Evolutionary conservation across 2,797 vertebrate species (phyloP), one percentile per base, ranked within the genome.

Genomic region (Adrianichthys oophorus): DNA sequence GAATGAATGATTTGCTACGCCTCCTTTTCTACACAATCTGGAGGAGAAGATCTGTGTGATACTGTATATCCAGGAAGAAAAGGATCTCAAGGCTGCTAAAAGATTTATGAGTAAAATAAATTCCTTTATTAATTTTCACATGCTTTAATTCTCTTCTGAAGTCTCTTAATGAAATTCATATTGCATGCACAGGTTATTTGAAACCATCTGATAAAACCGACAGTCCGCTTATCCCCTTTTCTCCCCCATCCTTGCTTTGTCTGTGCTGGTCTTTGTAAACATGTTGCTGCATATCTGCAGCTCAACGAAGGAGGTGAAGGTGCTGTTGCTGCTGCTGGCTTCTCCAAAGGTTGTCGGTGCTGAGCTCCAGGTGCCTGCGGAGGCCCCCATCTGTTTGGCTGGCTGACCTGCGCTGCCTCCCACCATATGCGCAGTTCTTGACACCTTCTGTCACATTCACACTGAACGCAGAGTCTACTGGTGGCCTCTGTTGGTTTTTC

Each of bases 391-490:
- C 84, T 79, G 78, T 82, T 83, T 83, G 83, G 77, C 82, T 69
- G 74, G 61, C 82, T 89, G 90, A 90, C 89, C 90, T 68, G 70
- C 76, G 41, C 75, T 83, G 87, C 82, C 90, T 86, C 70, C 62
- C 76, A 76, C 89, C 91, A 90, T 92, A 91, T 90, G 91, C 72
- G 80, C 72, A 86, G 70, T 83, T 69, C 75, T 84, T 76, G 74
- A 69, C 82, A 82, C 88, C 88, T 89, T 91, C 91, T 90, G 92
- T 91, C 85, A 80, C 76, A 65, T 74, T 87, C 78, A 79, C 76
- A 59, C 68, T 61, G 66, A 57, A 63, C 21, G 44, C 50, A 56
- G 60, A 62, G 70, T 68, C 66, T 13, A 48, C 55, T 48, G 41
- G 41, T 42, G 41, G 41, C 15, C 41, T n/a, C 15, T 16, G 41